Conservation (phyloP, 1,140 invertebrate genomes). For the Pygmarrhopalites habei region DNA sequence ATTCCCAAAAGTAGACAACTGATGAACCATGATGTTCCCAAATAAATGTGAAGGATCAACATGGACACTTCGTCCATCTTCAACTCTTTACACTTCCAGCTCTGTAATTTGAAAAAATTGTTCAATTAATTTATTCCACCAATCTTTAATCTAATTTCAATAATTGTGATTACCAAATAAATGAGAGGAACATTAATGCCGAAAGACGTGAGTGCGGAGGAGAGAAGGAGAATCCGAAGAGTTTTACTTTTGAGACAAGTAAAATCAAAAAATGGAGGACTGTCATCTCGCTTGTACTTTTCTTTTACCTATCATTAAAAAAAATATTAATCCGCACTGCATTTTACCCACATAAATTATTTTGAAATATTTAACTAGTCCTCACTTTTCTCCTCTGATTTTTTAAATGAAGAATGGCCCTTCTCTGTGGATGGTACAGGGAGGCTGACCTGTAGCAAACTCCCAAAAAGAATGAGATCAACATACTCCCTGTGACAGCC, state of each 20-base stretch:
- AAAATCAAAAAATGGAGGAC: constrained; percentile 76
- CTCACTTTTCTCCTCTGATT: constrained; percentile 71
- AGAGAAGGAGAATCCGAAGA: constrained; percentile 70
- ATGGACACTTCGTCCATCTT: constrained; percentile 61
- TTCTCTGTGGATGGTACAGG: constrained; percentile 77
- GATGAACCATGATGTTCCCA: constrained; percentile 72
- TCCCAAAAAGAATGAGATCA: constrained; percentile 75
- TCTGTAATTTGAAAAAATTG: constrained; percentile 16
- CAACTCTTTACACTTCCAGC: constrained; percentile 48
- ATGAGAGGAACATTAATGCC: constrained; percentile 81
- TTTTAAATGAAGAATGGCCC: constrained; percentile 82
- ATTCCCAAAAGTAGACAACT: constrained; percentile 74
- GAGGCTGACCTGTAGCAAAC: constrained; percentile 83
- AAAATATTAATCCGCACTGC: neutral
- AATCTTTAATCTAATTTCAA: neutral
- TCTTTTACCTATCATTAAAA: constrained; percentile 36
- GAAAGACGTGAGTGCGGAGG: constrained; percentile 66
- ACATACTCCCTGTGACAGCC: constrained; percentile 72
- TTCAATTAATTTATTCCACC: neutral
- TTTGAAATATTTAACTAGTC: neutral
- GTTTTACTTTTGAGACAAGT: constrained; percentile 73
- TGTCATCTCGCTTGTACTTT: constrained; percentile 53
- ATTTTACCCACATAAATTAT: neutral
- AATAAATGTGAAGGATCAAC: constrained; percentile 62
- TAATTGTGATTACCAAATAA: constrained; percentile 53